Evolutionary conservation across 2,888 invertebrate genomes (phyloP).

Genomic region (Perizoma affinitatum): DNA sequence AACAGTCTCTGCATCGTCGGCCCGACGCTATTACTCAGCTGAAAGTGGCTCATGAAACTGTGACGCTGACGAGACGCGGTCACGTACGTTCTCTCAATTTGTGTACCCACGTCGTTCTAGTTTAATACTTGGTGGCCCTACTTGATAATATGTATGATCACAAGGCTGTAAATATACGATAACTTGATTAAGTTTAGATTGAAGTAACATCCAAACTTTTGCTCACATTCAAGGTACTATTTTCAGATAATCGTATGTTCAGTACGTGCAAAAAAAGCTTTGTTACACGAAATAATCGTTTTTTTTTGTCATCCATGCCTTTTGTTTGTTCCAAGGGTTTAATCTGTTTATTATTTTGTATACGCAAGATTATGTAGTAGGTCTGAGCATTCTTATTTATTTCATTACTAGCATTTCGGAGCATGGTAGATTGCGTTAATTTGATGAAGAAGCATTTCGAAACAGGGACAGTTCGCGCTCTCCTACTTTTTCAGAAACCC

Average conservation of each 20-base stretch:
- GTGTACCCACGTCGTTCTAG: conserved; percentile 44
- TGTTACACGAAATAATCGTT: too few species aligned
- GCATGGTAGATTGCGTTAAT: conserved; percentile 65
- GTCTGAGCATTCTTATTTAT: too few species aligned
- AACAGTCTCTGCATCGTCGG: conserved; percentile 48
- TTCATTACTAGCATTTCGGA: conserved; percentile 40
- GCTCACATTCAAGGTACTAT: too few species aligned
- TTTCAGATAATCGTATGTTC: too few species aligned
- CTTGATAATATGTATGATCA: conserved; percentile 40
- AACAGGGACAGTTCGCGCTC: conserved; percentile 75
- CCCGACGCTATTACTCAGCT: conserved; percentile 63
- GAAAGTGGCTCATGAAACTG: conserved; percentile 71
- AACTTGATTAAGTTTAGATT: not conserved
- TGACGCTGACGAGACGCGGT: conserved; percentile 67
- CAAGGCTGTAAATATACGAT: conserved; percentile 24
- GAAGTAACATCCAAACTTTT: not conserved
- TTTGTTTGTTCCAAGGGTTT: too few species aligned
- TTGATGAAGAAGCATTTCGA: conserved; percentile 72
- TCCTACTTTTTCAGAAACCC: conserved; percentile 60
- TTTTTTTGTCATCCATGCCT: too few species aligned
- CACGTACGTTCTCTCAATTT: conserved; percentile 63
- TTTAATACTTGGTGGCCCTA: conserved; percentile 44
- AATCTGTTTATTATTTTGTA: too few species aligned
- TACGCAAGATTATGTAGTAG: too few species aligned
- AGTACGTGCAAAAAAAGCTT: too few species aligned